Conservation (phyloP, 2,797 vertebrate species). For the Sciaenops ocellatus region DNA sequence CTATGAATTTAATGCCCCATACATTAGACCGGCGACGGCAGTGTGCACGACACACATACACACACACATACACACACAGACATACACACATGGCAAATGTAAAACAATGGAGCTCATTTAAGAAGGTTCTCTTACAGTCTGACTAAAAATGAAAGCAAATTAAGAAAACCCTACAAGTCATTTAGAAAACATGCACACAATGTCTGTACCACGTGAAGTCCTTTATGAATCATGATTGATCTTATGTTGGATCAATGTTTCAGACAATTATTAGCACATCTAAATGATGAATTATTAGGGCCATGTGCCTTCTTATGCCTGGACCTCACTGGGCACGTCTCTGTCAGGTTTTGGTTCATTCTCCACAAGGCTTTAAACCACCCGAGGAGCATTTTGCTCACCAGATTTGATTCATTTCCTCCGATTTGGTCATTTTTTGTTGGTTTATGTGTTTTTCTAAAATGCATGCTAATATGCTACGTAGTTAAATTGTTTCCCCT, state of each 20-base stretch:
- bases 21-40: conserved; percentile 57
- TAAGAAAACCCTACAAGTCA: conserved; percentile 13
- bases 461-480: no score
- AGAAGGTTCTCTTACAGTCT: conserved; percentile 18
- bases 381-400: no score
- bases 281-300: background rate
- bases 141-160: conserved; percentile 5
- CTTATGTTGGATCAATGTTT: conserved; percentile 31
- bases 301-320: no score
- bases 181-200: conserved; percentile 24
- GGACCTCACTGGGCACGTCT: no score
- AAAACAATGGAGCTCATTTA: conserved; percentile 50
- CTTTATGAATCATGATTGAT: conserved; percentile 33
- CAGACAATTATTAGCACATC: conserved; percentile 25
- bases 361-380: no score
- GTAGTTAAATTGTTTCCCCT: no score
- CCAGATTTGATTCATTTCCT: no score
- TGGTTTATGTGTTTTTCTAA: no score
- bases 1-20: conserved; percentile 93
- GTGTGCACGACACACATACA: conserved; percentile 17
- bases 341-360: background rate
- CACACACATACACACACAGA: conserved; percentile 17
- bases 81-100: conserved; percentile 38
- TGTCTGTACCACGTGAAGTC: background rate
- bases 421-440: no score